These are phyloP conservation scores for Molothrus aeneus DNA, from an alignment of 2,797 vertebrate genomes.

Conservation along the genomic window DNA sequence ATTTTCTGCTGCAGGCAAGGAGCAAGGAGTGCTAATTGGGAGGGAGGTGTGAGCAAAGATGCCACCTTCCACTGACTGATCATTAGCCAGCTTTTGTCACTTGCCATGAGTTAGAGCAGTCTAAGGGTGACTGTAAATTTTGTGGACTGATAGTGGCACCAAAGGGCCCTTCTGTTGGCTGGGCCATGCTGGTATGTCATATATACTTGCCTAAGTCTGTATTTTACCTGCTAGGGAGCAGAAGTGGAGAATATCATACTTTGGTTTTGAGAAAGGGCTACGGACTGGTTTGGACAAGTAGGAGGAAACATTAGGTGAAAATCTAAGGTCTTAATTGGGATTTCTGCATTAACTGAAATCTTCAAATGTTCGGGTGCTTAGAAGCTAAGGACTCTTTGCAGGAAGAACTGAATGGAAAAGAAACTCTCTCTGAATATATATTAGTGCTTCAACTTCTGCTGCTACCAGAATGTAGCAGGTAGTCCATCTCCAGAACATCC, in stretches of 20 bases:
- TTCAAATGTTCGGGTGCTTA: neutral
- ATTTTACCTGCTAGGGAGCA: neutral
- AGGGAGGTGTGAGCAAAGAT: constrained; percentile 62
- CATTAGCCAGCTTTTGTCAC: constrained; percentile 58
- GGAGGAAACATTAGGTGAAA: neutral
- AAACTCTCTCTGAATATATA: neutral
- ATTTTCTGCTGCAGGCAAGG: constrained; percentile 68
- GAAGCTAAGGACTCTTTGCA: neutral
- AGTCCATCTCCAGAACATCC: neutral
- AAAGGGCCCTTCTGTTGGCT: neutral
- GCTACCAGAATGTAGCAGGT: neutral
- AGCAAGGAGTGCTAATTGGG: constrained; percentile 69
- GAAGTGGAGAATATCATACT: neutral
- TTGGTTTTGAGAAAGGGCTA: neutral
- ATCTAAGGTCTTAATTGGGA: neutral
- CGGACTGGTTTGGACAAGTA: neutral
- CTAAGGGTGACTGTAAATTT: constrained; percentile 27
- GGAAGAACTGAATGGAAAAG: neutral
- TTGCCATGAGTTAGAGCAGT: constrained; percentile 20
- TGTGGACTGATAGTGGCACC: constrained; percentile 13
- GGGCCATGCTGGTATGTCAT: neutral
- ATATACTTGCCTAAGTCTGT: neutral
- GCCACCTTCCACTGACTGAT: constrained; percentile 51
- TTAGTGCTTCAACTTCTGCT: neutral
- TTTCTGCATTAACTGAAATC: neutral